Conservation (phyloP, 2,797 vertebrate genomes). For the Ctenosaura bakeri region DNA sequence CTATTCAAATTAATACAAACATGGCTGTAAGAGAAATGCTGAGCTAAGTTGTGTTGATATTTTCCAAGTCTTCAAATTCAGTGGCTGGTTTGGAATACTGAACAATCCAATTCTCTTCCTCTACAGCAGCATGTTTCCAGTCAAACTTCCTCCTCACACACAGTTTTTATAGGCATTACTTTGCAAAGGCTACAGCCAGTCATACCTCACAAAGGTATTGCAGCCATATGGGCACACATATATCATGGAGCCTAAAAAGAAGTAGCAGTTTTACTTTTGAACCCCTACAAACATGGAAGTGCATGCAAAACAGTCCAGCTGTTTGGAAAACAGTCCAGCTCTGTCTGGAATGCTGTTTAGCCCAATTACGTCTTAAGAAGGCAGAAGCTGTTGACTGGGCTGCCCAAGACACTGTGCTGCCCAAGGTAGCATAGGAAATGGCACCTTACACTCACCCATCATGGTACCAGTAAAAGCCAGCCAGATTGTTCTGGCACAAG, state of each 20-base stretch:
- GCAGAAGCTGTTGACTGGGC: not conserved
- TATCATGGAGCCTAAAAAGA: not conserved
- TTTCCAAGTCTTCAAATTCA: not conserved
- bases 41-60: not conserved
- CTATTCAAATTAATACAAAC: constrained; percentile 10
- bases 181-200: constrained; percentile 1
- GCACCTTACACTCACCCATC: no score
- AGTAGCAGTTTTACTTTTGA: not conserved
- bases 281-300: not conserved
- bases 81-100: constrained; percentile 19
- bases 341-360: not conserved
- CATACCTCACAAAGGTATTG: not conserved
- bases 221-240: accelerated
- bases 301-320: not conserved
- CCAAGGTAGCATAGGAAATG: not conserved
- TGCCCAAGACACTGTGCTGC: not conserved
- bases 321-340: no score
- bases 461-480: no score
- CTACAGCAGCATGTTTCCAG: constrained; percentile 18
- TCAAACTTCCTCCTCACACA: constrained; percentile 15
- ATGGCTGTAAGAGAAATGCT: accelerated
- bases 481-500: no score
- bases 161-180: not conserved
- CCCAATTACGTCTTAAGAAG: not conserved
- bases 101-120: not conserved